A percentile compares a stretch with the other conserved stretches of the same genome.
Conservation (phyloP, 2,888 invertebrate genomes). For the Dermolepida albohirtum region DNA sequence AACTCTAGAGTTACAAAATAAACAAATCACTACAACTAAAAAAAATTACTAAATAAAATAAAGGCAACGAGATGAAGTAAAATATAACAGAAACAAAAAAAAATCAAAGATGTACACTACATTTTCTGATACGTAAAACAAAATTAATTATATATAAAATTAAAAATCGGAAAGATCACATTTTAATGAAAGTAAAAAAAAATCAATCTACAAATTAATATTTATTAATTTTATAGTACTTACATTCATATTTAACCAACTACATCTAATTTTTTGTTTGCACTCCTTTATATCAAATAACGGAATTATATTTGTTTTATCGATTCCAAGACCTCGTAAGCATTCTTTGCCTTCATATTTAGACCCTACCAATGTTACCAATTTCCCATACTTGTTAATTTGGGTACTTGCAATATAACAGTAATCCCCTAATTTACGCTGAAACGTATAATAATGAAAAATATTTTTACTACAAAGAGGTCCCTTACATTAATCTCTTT, state of each 20-base stretch:
- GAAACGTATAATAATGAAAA: constrained; percentile 53
- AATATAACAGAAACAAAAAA: too few species aligned
- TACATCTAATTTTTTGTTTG: constrained; percentile 78
- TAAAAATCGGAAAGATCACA: too few species aligned
- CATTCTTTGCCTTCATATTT: constrained; percentile 71
- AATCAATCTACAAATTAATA: too few species aligned
- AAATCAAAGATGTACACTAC: too few species aligned
- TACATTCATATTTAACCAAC: constrained; percentile 74
- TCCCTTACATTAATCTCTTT: constrained; percentile 68
- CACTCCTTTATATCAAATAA: constrained; percentile 71
- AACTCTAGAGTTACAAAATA: too few species aligned
- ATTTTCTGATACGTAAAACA: too few species aligned
- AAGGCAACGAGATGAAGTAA: too few species aligned
- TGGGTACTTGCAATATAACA: constrained; percentile 76
- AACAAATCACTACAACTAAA: too few species aligned
- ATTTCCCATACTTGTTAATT: constrained; percentile 64
- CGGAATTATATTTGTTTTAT: constrained; percentile 68
- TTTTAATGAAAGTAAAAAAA: too few species aligned
- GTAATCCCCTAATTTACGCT: constrained; percentile 73
- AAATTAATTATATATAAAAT: too few species aligned
- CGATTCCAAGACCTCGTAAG: constrained; percentile 67
- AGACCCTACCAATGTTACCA: constrained; percentile 76
- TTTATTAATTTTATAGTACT: too few species aligned
- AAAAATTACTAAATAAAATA: too few species aligned
- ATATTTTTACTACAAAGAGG: not conserved